phyloP scores from a whole-genome alignment of 2,888 invertebrate genomes.

The Girardia tigrina region DNA sequence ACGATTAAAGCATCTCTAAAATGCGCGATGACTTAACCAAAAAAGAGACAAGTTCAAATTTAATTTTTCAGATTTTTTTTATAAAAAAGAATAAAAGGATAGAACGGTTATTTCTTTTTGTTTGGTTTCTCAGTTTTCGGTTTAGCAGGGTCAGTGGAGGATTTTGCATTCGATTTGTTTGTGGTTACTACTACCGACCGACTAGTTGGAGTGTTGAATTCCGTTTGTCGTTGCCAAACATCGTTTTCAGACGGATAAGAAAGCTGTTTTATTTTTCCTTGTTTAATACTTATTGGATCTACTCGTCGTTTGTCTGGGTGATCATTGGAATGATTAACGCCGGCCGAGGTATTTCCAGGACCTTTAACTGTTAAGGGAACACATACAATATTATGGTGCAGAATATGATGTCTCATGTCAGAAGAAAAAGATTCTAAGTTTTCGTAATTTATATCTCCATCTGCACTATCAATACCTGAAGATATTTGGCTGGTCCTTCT shows the following conservation, averaged over 20 bases:
- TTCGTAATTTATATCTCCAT: constrained; percentile 37
- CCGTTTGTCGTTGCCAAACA: constrained; percentile 29
- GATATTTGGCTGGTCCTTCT: constrained; percentile 42
- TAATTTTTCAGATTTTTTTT: neutral
- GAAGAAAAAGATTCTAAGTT: constrained; percentile 26
- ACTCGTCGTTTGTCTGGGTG: neutral
- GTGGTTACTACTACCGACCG: neutral
- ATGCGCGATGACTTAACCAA: neutral
- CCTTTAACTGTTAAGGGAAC: constrained; percentile 3
- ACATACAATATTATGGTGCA: constrained; percentile 12
- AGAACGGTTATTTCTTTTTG: neutral
- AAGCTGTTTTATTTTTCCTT: neutral
- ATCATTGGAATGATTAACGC: neutral
- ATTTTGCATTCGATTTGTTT: neutral
- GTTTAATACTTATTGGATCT: neutral
- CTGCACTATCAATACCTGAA: constrained; percentile 38
- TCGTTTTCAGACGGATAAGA: constrained; percentile 27
- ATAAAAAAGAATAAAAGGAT: neutral
- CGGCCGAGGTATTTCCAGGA: neutral
- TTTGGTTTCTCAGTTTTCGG: constrained; percentile 6
- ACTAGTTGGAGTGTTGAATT: constrained; percentile 29
- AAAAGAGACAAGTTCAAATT: constrained; percentile 1
- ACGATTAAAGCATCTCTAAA: constrained; percentile 15
- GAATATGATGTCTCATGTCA: constrained; percentile 16
- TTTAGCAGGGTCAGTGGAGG: neutral